Percentiles rank a stretch among this genome's conserved stretches.
phyloP scores from a whole-genome alignment of 2,797 vertebrate genomes.

The Mormyrops attenuatus region DNA sequence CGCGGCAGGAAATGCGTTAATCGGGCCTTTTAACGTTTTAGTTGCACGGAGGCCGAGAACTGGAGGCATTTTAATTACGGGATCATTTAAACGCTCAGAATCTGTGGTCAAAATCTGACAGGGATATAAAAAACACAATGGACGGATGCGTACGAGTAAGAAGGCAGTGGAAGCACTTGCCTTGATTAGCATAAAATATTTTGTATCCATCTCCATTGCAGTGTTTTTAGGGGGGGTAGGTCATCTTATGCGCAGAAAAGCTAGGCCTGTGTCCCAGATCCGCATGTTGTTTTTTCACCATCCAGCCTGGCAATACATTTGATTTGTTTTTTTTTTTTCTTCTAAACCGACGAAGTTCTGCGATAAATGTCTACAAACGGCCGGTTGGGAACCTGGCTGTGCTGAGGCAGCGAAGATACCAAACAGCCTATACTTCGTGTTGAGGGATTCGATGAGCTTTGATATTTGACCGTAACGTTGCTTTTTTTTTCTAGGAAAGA shows the following conservation, averaged over 20 bases:
- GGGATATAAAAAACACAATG: background rate
- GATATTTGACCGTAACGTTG: background rate
- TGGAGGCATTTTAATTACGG: background rate
- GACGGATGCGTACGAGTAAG: background rate
- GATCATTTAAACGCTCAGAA: background rate
- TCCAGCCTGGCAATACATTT: background rate
- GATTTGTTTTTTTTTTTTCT: background rate
- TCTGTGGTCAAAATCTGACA: background rate
- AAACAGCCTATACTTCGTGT: background rate
- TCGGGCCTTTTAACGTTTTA: too few relatives aligned
- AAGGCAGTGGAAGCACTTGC: background rate
- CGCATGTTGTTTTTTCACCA: constrained; percentile 9
- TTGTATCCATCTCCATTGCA: constrained; percentile 27
- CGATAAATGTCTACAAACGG: background rate
- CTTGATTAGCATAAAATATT: background rate
- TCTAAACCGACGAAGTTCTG: background rate
- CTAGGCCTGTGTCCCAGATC: constrained; percentile 25
- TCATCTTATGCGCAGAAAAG: constrained; percentile 30
- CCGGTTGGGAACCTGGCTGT: background rate
- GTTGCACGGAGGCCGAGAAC: too few relatives aligned
- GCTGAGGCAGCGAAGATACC: too few relatives aligned
- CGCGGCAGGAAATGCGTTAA: background rate
- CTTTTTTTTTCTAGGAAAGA: background rate
- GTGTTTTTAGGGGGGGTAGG: background rate
- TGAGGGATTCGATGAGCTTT: background rate